A percentile compares a stretch with the other conserved stretches of the same genome.
phyloP scores from a whole-genome alignment of 2,113 vertebrate species.

The Platysteira castanea region DNA sequence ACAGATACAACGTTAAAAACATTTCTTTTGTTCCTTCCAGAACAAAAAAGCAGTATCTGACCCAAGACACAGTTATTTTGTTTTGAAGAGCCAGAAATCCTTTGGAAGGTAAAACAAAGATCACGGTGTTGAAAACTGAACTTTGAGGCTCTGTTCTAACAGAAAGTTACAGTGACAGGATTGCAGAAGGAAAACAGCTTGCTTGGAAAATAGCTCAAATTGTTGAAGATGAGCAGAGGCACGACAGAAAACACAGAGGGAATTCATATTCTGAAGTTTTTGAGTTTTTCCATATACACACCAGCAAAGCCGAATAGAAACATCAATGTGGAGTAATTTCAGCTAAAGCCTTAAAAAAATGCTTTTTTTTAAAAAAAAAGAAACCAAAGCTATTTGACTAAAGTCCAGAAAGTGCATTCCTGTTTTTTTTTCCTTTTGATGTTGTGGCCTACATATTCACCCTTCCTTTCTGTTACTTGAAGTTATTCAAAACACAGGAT shows the following conservation, averaged over 20 bases:
- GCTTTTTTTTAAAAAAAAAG: accelerated
- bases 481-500: background rate
- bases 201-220: background rate
- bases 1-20: background rate
- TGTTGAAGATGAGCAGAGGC: background rate
- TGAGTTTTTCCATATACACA: background rate
- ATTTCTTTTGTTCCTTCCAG: background rate
- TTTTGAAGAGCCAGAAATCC: background rate
- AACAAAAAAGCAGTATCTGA: background rate
- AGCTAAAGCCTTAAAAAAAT: background rate
- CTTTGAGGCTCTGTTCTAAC: background rate
- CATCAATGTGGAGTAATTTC: background rate
- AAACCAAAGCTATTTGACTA: background rate
- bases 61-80: accelerated
- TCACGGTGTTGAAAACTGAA: background rate
- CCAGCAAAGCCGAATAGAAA: accelerated
- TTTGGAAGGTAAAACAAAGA: background rate
- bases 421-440: background rate
- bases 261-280: background rate
- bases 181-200: background rate
- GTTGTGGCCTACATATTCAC: background rate
- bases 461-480: background rate
- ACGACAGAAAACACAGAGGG: background rate
- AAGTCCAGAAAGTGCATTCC: background rate
- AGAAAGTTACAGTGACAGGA: background rate